A percentile compares a stretch with the other conserved stretches of the same genome.
phyloP scores from a whole-genome alignment of 2,888 invertebrate genomes.

The Andrena bicolor region DNA sequence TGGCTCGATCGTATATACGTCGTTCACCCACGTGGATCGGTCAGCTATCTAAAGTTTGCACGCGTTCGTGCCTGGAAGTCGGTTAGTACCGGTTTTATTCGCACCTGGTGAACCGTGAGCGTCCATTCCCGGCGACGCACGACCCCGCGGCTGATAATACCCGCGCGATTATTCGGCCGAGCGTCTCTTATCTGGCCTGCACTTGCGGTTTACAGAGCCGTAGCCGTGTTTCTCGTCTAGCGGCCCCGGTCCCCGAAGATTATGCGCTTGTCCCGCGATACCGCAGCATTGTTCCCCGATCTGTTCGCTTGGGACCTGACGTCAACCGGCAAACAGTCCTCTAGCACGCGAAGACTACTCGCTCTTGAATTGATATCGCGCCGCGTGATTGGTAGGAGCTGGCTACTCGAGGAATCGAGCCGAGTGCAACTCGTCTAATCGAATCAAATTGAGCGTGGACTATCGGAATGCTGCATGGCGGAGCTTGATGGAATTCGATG shows the following conservation, averaged over 20 bases:
- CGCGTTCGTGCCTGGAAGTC: conserved; percentile 24
- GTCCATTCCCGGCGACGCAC: conserved; percentile 42
- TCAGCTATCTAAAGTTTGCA: conserved; percentile 29
- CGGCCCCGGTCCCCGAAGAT: conserved; percentile 47
- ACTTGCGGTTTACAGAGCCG: conserved; percentile 50
- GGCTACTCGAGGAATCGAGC: not conserved
- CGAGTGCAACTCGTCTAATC: not conserved
- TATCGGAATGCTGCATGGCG: not conserved
- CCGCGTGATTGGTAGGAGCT: conserved; percentile 1
- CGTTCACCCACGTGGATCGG: conserved; percentile 57
- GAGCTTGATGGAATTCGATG: not conserved
- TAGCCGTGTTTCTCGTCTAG: conserved; percentile 32
- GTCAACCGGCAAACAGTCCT: conserved; percentile 48
- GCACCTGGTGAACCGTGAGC: conserved; percentile 46
- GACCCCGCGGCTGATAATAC: conserved; percentile 55
- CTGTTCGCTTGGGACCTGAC: conserved; percentile 36
- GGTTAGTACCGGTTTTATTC: conserved; percentile 55
- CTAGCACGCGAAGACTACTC: conserved; percentile 23
- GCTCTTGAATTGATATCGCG: conserved; percentile 19
- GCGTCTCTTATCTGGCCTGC: conserved; percentile 49
- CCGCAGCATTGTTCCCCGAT: conserved; percentile 51
- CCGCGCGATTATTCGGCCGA: conserved; percentile 46
- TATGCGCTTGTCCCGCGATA: conserved; percentile 49
- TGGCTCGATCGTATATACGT: conserved; percentile 21
- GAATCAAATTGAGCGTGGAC: conserved; percentile 11